Evolutionary conservation across 1,140 invertebrate genomes (phyloP).

Genomic region (Brachionus angularis): DNA sequence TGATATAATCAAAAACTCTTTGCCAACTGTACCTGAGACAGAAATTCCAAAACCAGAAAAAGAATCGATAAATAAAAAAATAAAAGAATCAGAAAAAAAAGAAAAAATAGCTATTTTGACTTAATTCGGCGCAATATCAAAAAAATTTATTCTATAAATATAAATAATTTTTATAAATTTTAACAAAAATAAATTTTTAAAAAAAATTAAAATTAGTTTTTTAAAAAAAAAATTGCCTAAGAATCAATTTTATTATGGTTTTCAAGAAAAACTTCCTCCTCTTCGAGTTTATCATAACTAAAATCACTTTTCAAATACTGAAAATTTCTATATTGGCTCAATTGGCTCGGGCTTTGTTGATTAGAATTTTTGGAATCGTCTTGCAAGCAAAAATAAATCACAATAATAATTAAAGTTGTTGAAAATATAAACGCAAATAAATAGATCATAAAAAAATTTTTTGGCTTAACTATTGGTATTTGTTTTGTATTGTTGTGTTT

Average conservation of each 20-base stretch:
- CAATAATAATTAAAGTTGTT: not conserved
- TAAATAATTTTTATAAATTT: no score
- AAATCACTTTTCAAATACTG: not conserved
- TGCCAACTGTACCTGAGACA: not conserved
- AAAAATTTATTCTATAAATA: no score
- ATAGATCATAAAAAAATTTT: conserved; percentile 9
- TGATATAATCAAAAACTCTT: not conserved
- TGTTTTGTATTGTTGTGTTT: not conserved
- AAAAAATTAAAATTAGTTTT: no score
- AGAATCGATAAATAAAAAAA: not conserved
- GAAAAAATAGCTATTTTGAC: not conserved
- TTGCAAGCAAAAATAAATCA: not conserved
- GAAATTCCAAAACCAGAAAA: conserved; percentile 18
- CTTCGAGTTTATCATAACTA: conserved; percentile 26
- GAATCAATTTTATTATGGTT: conserved; percentile 6
- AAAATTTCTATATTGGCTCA: not conserved
- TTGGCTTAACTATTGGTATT: not conserved
- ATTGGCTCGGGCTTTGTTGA: not conserved
- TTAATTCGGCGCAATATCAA: no score
- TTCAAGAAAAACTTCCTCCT: conserved; percentile 19
- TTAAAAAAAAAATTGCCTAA: no score
- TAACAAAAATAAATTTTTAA: no score
- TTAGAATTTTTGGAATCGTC: not conserved
- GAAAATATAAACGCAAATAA: not conserved
- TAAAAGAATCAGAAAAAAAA: not conserved